These are phyloP conservation scores for Tenebrosternarchus preto DNA, from an alignment of 2,113 vertebrate genomes.

Conservation along the genomic window DNA sequence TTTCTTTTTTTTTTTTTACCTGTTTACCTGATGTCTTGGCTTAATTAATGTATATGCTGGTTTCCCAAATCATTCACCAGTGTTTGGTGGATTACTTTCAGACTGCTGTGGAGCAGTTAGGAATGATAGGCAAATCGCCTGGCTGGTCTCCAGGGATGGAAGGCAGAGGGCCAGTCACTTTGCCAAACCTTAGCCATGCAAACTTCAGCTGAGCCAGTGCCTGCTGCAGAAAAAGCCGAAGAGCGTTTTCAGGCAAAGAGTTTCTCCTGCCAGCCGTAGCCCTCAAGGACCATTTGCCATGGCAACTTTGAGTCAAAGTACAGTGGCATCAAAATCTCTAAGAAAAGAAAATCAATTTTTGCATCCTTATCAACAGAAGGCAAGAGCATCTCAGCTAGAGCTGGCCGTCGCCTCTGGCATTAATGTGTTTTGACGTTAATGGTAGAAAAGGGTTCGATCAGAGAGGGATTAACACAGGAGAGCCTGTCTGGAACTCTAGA, in stretches of 20 bases:
- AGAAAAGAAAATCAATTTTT: constrained; percentile 30
- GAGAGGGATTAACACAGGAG: constrained; percentile 33
- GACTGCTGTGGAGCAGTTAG: constrained; percentile 50
- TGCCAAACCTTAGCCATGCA: constrained; percentile 48
- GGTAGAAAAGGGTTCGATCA: constrained; percentile 46
- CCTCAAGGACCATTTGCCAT: constrained; percentile 51
- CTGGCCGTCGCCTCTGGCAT: constrained; percentile 20
- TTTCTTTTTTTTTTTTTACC: too few relatives aligned
- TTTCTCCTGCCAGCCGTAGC: constrained; percentile 62
- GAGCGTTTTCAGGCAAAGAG: too few relatives aligned
- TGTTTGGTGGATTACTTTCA: constrained; percentile 28
- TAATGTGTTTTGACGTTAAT: constrained; percentile 40
- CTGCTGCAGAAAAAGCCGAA: constrained; percentile 67
- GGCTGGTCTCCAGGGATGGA: constrained; percentile 63
- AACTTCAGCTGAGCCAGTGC: constrained; percentile 74
- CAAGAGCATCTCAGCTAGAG: constrained; percentile 10
- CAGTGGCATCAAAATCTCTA: background rate
- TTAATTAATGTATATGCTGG: background rate
- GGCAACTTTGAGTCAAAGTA: constrained; percentile 3
- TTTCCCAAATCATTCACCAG: constrained; percentile 15
- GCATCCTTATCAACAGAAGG: constrained; percentile 28
- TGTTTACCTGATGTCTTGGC: background rate
- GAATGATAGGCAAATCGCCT: constrained; percentile 67
- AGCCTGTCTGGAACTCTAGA: constrained; percentile 21
- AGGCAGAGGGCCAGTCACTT: constrained; percentile 66